Conservation (phyloP, 2,888 invertebrate species). For the Epirrhoe alternata region DNA sequence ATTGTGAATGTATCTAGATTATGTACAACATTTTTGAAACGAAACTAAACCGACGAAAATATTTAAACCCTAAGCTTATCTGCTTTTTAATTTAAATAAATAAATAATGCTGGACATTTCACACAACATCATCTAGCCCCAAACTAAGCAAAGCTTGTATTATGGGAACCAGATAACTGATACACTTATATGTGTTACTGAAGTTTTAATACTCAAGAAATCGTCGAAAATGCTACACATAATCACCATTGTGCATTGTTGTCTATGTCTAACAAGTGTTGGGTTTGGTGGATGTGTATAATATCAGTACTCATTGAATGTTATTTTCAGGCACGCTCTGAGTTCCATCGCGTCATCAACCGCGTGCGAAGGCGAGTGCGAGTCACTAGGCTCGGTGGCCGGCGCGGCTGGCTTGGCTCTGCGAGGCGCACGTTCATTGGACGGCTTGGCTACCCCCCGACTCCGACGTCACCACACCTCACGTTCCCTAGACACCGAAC, state of each 20-base stretch:
- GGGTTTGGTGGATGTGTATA: background rate
- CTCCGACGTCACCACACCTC: constrained; percentile 63
- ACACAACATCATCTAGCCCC: too few relatives aligned
- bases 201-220: too few relatives aligned
- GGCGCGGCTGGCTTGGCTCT: constrained; percentile 52
- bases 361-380: constrained; percentile 72
- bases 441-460: constrained; percentile 56
- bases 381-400: constrained; percentile 56
- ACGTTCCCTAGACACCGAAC: constrained; percentile 70
- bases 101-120: too few relatives aligned
- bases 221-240: background rate
- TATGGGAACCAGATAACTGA: too few relatives aligned
- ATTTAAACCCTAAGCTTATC: too few relatives aligned
- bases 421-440: constrained; percentile 65
- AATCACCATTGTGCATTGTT: background rate
- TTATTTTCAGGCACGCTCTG: constrained; percentile 78
- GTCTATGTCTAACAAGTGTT: background rate
- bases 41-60: too few relatives aligned
- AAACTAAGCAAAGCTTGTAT: too few relatives aligned
- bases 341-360: constrained; percentile 88
- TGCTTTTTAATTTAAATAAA: too few relatives aligned
- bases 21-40: background rate
- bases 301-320: background rate
- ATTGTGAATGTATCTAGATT: background rate
- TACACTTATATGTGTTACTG: too few relatives aligned